A percentile compares a stretch with the other conserved stretches of the same genome.
phyloP scores from a whole-genome alignment of 2,797 vertebrate species.

The Tarsius wallacei region DNA sequence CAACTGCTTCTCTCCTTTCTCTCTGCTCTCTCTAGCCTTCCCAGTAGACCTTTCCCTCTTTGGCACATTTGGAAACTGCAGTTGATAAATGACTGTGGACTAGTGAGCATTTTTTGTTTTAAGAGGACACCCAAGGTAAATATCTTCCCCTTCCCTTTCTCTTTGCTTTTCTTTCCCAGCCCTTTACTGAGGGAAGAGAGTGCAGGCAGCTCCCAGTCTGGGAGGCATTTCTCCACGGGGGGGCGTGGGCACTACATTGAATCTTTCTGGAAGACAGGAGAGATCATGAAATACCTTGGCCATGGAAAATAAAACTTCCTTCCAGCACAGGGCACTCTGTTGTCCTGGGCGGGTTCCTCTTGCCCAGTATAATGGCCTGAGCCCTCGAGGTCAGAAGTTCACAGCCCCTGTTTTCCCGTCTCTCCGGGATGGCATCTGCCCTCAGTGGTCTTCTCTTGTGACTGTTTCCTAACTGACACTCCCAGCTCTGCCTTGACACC shows the following conservation, averaged over 20 bases:
- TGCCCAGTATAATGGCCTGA: background rate
- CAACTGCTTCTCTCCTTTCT: conserved; percentile 40
- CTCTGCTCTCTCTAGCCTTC: conserved; percentile 81
- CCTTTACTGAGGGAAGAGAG: background rate
- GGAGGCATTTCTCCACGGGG: background rate
- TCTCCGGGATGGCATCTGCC: background rate
- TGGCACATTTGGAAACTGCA: conserved; percentile 90
- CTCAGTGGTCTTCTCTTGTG: background rate
- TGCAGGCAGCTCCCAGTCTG: background rate
- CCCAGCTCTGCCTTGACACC: background rate
- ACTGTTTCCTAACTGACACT: background rate
- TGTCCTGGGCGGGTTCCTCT: background rate
- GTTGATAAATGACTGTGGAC: conserved; percentile 89
- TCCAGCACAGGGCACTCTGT: background rate
- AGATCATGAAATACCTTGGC: too few species aligned
- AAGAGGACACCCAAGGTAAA: conserved; percentile 84
- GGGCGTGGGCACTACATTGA: background rate
- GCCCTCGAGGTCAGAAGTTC: background rate
- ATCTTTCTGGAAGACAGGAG: background rate
- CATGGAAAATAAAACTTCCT: background rate
- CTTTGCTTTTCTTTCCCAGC: background rate
- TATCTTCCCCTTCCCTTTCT: conserved; percentile 38
- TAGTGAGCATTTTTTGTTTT: conserved; percentile 86
- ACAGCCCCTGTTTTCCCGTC: background rate
- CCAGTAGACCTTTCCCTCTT: conserved; percentile 89